Evolutionary conservation across 2,113 vertebrate genomes (phyloP), one percentile per base, ranked within the genome.

Genomic region (Smithornis capensis): DNA sequence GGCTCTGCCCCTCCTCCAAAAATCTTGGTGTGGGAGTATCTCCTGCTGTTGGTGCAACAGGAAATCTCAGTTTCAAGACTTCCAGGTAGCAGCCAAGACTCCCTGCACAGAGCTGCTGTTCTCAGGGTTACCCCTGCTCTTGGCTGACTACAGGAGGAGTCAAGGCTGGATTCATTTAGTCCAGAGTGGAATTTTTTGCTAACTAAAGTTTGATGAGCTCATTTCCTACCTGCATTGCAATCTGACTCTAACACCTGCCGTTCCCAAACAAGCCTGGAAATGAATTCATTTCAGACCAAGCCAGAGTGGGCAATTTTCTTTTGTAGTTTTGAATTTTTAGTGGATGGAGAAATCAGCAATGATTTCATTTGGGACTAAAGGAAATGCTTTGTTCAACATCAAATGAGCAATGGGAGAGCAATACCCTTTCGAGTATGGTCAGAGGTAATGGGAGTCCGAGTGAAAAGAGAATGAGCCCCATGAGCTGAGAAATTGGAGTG

Each of bases 221-320:
- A 53, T 96, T 93, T 65, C 33, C 88, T 95, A 90, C 95, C 92
- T 94, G 90, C 77, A 18, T 47, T 69, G 83, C 94, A 95, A 63
- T 90, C 95, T 90, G 67, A 29, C 68, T 92, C 57, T 28, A 77
- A 49, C 71, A 88, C 79, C 95, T 93, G 88, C 90, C 14, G 0
- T 45, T 92, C 88, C 79, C 75, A 94, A 92, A 93, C 92, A 80
- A 77, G 85, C 63, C 0, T 11, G 88, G 90, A 80, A 93, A 92
- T 95, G 40, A 88, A 95, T 93, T 94, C 82, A 92, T 93, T 96
- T 80, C 92, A 69, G 75, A 70, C 40, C 42, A 14, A 83, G 88
- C 57, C 90, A 25, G 84, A 86, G 79, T 10, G 79, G 67, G 71
- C 49, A 55, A 85, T 77, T 94, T 86, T 37, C 95, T 93, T 93